Base-by-base conservation (phyloP, 2,797 vertebrate genomes). In the Gadopsis marmoratus region DNA sequence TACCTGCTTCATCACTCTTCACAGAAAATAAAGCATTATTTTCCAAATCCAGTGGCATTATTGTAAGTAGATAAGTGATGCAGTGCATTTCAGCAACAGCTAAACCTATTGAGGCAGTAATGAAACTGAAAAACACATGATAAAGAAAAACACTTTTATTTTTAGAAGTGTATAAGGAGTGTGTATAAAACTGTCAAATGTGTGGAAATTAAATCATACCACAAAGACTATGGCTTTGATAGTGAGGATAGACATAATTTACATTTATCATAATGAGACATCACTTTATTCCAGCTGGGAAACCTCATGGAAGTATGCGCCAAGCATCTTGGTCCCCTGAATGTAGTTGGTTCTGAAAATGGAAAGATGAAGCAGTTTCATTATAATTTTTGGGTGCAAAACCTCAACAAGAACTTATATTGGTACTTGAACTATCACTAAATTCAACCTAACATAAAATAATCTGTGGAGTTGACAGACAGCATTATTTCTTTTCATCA, bases 301-400 rank as follows among this genome's bases (percentile, higher is more conserved):
- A 56, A 99, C 97, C 91, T 99, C 98, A 29, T 98, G 93, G 86
- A 99, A 96, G 88, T 99, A 99, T 0, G 98, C 97, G 0, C 95
- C 96, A 86, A 99, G 93, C 96, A 99, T 94, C 91, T 99, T 99
- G 83, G 90, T 95, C 4, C 98, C 98, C 74, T 99, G 96, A 73
- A 99, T 94, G 91, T 98, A 99, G 94, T 99, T 99, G 68, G 86
- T 90, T 89, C 97, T 98, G 89, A 70, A 92, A 90, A 92, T 9
- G 14, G 37, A 81, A 63, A 76, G 3, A 74, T 0, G 3, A 63
- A 74, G 51, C 23, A 5, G 17, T n/a, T 35, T 43, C 35, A 31
- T 19, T 55, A 23, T 43, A 51, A 17, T 3, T 9, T 21, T 35
- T 53, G 21, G 7, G 29, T 47, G 3, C 4, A 48, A 54, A 26